A percentile compares a stretch with the other conserved stretches of the same genome.
Evolutionary conservation across 2,113 vertebrate species (phyloP).

Genomic region (Oxygymnocypris stewartii): DNA sequence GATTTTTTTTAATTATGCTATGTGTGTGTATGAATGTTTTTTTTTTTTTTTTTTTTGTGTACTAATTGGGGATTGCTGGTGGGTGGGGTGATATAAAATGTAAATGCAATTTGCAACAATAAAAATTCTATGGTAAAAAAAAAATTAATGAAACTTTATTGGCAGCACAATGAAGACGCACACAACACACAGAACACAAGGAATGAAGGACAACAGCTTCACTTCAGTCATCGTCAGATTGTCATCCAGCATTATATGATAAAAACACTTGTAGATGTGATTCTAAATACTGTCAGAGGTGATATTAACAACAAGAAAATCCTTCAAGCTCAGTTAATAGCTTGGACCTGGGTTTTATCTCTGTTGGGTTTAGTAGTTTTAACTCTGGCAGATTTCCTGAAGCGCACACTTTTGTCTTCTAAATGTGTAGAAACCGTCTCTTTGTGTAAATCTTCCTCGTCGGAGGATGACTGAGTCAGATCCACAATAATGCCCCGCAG

Average conservation of each 20-base stretch:
- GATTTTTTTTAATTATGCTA: no score
- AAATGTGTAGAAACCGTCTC: conserved; percentile 30
- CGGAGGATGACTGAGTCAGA: conserved; percentile 82
- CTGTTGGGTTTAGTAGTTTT: background rate
- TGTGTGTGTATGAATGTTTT: no score
- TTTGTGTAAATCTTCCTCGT: conserved; percentile 68
- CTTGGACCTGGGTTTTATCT: background rate
- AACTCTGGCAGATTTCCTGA: conserved; percentile 13
- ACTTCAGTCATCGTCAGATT: background rate
- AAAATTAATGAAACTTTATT: conserved; percentile 17
- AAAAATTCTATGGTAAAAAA: no score
- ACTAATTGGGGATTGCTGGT: no score
- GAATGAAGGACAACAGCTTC: background rate
- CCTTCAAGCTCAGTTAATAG: background rate
- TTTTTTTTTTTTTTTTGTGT: no score
- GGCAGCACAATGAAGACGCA: background rate
- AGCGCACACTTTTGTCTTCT: background rate
- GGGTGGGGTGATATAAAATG: no score
- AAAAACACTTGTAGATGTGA: background rate
- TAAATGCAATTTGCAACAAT: no score
- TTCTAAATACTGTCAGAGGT: background rate
- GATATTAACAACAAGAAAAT: background rate
- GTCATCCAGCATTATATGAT: background rate
- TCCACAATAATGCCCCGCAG: conserved; percentile 74
- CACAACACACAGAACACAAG: background rate